Evolutionary conservation across 2,113 vertebrate species (phyloP).

Genomic region (Seriola quinqueradiata): DNA sequence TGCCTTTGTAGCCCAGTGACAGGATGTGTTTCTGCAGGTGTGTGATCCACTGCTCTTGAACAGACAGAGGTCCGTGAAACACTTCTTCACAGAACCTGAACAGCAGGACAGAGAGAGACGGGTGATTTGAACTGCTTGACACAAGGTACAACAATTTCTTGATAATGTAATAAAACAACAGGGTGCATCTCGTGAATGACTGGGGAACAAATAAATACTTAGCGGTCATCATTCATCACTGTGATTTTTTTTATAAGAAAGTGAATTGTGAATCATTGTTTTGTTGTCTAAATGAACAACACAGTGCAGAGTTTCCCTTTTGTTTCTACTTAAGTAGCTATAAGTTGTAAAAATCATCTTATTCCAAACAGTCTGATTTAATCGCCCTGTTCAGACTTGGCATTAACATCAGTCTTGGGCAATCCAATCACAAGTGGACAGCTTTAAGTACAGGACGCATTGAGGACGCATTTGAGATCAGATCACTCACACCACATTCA

Average conservation of each 20-base stretch:
- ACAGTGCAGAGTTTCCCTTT: not conserved
- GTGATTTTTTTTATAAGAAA: not conserved
- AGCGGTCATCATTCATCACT: not conserved
- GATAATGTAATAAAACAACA: not conserved
- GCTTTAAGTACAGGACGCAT: too few relatives aligned
- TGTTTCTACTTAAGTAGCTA: not conserved
- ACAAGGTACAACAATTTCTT: not conserved
- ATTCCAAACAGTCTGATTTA: not conserved
- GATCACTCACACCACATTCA: too few relatives aligned
- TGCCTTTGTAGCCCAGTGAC: slow-evolving; percentile 91
- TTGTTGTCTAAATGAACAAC: too few relatives aligned
- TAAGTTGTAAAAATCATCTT: not conserved
- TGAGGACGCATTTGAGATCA: too few relatives aligned
- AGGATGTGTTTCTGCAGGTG: slow-evolving; percentile 96
- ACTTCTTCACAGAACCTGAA: slow-evolving; percentile 94
- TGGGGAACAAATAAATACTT: not conserved
- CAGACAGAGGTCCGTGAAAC: slow-evolving; percentile 93
- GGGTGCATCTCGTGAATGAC: not conserved
- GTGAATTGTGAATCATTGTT: not conserved
- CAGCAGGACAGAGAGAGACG: slow-evolving; percentile 2
- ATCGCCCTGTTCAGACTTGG: too few relatives aligned
- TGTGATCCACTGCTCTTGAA: slow-evolving; percentile 94
- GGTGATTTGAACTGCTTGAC: not conserved
- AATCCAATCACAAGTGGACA: too few relatives aligned
- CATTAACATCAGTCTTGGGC: too few relatives aligned